Conservation (phyloP, 64 coral and sea anemone species). For the Montipora sp. region DNA sequence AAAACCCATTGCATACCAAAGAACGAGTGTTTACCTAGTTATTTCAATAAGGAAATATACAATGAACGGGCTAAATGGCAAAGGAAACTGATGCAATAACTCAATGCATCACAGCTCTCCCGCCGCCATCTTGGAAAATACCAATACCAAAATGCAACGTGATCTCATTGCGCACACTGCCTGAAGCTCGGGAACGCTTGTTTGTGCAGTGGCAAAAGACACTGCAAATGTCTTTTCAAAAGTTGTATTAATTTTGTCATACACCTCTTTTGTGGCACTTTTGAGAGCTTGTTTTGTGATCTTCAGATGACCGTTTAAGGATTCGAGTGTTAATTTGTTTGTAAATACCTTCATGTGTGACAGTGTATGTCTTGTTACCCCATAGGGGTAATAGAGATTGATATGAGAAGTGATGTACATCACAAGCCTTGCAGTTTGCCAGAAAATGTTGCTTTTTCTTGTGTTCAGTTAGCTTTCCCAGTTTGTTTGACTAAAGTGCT, state of each 20-base stretch:
- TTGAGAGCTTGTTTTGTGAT: constrained; percentile 11
- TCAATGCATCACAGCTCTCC: too few species aligned
- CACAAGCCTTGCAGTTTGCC: background rate
- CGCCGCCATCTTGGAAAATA: too few species aligned
- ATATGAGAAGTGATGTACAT: constrained; percentile 8
- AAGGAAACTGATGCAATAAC: too few species aligned
- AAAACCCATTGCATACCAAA: too few species aligned
- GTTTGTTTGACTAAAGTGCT: background rate
- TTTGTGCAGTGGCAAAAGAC: constrained; percentile 31
- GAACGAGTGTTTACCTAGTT: too few species aligned
- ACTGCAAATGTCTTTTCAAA: constrained; percentile 23
- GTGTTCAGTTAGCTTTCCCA: constrained; percentile 24
- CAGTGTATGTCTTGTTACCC: constrained; percentile 13
- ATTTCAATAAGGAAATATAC: too few species aligned
- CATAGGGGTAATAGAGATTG: constrained; percentile 5
- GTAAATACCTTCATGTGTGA: constrained; percentile 6
- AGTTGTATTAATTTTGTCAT: constrained; percentile 5
- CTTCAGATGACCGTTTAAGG: constrained; percentile 10
- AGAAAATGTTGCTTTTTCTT: background rate
- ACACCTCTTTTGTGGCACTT: constrained; percentile 5
- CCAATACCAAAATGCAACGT: too few species aligned
- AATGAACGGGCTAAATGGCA: too few species aligned
- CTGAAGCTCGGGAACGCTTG: background rate
- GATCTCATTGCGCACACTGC: too few species aligned
- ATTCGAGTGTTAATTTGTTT: constrained; percentile 3